Conservation (phyloP, 2,888 invertebrate genomes). For the Panorpa germanica region DNA sequence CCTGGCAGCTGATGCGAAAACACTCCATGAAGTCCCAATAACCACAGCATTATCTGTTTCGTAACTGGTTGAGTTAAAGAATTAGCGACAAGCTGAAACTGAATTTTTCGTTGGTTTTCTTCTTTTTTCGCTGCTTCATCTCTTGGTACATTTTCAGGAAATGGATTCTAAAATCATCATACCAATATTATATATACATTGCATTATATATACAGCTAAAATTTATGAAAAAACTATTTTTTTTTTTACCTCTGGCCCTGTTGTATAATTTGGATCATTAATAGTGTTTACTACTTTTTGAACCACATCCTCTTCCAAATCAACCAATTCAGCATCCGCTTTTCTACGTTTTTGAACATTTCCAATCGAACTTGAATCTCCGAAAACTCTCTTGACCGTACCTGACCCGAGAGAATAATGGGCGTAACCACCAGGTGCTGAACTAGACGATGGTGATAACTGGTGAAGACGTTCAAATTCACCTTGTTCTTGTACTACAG, state of each 20-base stretch:
- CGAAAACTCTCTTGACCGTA: no score
- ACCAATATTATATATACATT: no score
- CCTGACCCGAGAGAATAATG: no score
- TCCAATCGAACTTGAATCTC: no score
- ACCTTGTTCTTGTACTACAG: no score
- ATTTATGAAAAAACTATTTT: not conserved
- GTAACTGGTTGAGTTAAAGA: constrained; percentile 70
- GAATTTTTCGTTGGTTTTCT: constrained; percentile 74
- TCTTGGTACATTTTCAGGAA: constrained; percentile 67
- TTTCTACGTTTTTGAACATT: no score
- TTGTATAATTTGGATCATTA: constrained; percentile 67
- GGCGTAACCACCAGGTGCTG: no score
- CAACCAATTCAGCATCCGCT: constrained; percentile 36
- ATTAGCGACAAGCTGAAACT: constrained; percentile 89
- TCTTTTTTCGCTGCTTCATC: constrained; percentile 85
- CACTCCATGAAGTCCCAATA: constrained; percentile 69
- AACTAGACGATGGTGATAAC: no score
- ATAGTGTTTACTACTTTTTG: constrained; percentile 68
- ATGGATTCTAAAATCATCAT: constrained; percentile 34
- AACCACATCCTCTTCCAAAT: constrained; percentile 60
- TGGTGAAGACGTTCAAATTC: no score
- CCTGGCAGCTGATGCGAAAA: constrained; percentile 89
- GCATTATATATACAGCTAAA: not conserved
- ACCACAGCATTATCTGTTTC: constrained; percentile 83
- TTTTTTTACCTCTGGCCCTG: constrained; percentile 51